A percentile compares a stretch with the other conserved stretches of the same genome.
Evolutionary conservation across 2,888 invertebrate species (phyloP).

Genomic region (Tetrapedia diversipes): DNA sequence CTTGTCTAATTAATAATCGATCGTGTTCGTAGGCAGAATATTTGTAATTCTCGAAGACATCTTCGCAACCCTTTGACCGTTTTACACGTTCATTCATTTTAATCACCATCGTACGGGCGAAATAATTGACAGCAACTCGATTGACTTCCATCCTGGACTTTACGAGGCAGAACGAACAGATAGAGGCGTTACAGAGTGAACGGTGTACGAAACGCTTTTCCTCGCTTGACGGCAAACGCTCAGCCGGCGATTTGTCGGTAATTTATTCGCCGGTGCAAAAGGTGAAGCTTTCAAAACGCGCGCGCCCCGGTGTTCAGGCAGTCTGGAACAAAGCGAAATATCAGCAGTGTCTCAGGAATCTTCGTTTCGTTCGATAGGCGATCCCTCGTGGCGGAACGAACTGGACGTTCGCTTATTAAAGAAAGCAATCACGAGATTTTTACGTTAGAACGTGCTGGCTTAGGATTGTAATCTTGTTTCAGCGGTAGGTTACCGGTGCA

Average conservation of each 20-base stretch:
- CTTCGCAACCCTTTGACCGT: background rate
- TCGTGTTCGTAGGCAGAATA: background rate
- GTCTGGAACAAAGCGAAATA: slow-evolving; percentile 42
- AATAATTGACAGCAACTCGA: slow-evolving; percentile 38
- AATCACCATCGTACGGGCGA: slow-evolving; percentile 22
- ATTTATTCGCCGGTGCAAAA: slow-evolving; percentile 40
- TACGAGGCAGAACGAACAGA: slow-evolving; percentile 26
- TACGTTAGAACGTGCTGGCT: background rate
- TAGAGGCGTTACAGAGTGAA: slow-evolving; percentile 34
- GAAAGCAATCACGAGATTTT: slow-evolving; percentile 25
- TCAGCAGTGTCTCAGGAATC: slow-evolving; percentile 34
- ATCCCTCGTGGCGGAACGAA: background rate
- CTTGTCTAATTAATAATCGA: slow-evolving; percentile 12
- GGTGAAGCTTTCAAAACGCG: slow-evolving; percentile 47
- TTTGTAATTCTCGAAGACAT: background rate
- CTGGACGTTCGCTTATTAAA: slow-evolving; percentile 35
- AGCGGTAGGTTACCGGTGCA: background rate
- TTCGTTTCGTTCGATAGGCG: slow-evolving; percentile 22
- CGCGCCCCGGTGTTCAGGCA: slow-evolving; percentile 4
- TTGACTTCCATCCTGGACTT: slow-evolving; percentile 42
- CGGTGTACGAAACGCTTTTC: slow-evolving; percentile 39
- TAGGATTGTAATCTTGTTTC: slow-evolving; percentile 12
- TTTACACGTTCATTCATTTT: slow-evolving; percentile 26
- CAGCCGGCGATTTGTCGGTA: slow-evolving; percentile 23
- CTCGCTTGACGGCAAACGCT: slow-evolving; percentile 11